Evolutionary conservation across 2,797 vertebrate genomes (phyloP), one percentile per base, ranked within the genome.

Genomic region (Anableps anableps): DNA sequence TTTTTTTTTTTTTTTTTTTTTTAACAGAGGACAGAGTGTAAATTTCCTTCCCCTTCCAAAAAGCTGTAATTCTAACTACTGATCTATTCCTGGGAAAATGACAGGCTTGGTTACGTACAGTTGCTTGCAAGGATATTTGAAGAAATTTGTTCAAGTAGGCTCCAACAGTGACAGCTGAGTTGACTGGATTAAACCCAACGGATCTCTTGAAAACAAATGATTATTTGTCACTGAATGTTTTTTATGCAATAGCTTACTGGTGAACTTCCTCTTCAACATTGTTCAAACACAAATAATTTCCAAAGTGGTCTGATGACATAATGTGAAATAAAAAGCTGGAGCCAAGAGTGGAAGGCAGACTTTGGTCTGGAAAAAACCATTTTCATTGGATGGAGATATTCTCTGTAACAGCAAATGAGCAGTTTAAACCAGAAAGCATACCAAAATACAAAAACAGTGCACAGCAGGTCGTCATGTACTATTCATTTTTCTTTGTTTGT

Each of bases 71-170:
- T 96, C 95, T 89, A 93, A 92, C 92, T 92, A 88, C 88, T 87
- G 93, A 86, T 95, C 95, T 96, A 96, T 96, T 96, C 92, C 91
- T 92, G 94, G 94, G 94, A 90, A 96, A 96, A 96, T 96, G 92
- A 96, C 94, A 96, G 96, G 94, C 93, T 94, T 94, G 93, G 83
- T 87, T 89, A 83, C 90, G 83, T 85, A 83, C 90, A 86, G 89
- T 91, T 87, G 89, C 85, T 79, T 79, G 53, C 86, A 86, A 92
- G 83, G 91, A 91, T 92, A 95, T 95, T 93, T 94, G 88, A 84
- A 93, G 94, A 93, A 87, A 94, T 94, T 88, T 93, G 85, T 91
- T 81, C 82, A 86, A 86, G 78, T 85, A 82, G 82, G 83, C 86
- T 86, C 80, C 78, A 73, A 80, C 76, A 68, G 86, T 87, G 89